Evolutionary conservation across 2,113 vertebrate genomes (phyloP).

Genomic region (Engraulis encrasicolus): DNA sequence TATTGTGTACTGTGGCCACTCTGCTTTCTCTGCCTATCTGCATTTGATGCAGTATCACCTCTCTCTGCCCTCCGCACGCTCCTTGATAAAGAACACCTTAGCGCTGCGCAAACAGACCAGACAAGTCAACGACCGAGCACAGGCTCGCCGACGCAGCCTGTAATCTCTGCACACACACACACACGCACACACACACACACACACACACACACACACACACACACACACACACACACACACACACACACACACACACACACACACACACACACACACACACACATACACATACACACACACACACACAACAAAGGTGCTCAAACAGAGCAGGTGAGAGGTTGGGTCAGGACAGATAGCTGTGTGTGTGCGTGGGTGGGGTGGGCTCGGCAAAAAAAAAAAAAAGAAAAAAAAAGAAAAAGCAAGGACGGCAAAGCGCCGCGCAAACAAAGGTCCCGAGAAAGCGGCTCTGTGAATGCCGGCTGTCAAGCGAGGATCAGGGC

Average conservation of each 20-base stretch:
- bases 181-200: constrained; percentile 54
- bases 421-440: constrained; percentile 63
- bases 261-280: constrained; percentile 55
- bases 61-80: constrained; percentile 57
- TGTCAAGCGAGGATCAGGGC: constrained; percentile 59
- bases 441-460: constrained; percentile 62
- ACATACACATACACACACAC: constrained; percentile 2
- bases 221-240: constrained; percentile 17
- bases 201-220: constrained; percentile 9
- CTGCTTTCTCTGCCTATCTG: constrained; percentile 46
- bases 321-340: constrained; percentile 66
- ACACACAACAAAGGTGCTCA: constrained; percentile 62
- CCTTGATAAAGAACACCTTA: constrained; percentile 66
- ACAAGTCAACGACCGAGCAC: constrained; percentile 62
- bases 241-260: constrained; percentile 27
- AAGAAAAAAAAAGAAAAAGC: no score
- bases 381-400: no score
- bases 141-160: constrained; percentile 58
- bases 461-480: constrained; percentile 61
- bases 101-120: constrained; percentile 66
- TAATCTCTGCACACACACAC: constrained; percentile 58
- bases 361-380: constrained; percentile 68
- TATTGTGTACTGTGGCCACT: not conserved
- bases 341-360: constrained; percentile 68
- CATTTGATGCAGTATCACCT: constrained; percentile 49